Evolutionary conservation across 2,888 invertebrate genomes (phyloP).

Genomic region (Agapostemon virescens): DNA sequence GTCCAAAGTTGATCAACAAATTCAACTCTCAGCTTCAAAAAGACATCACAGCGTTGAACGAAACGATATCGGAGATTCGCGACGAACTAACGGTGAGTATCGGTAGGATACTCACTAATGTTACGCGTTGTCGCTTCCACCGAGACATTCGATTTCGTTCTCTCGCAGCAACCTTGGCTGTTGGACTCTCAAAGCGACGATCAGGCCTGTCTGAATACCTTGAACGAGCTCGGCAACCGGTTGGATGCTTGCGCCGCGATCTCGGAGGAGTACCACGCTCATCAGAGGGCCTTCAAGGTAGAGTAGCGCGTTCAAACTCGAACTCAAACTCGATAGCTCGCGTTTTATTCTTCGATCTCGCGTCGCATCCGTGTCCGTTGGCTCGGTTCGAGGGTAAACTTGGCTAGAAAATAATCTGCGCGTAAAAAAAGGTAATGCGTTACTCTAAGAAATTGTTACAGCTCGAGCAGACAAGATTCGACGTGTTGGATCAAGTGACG

Average conservation of each 20-base stretch:
- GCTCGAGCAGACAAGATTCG: conserved; percentile 92
- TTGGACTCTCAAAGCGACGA: conserved; percentile 88
- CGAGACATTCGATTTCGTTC: not conserved
- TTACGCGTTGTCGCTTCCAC: not conserved
- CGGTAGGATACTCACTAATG: too few species aligned
- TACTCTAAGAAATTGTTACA: too few species aligned
- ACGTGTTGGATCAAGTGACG: conserved; percentile 89
- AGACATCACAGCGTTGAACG: conserved; percentile 88
- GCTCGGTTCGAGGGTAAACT: too few species aligned
- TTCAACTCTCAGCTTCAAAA: conserved; percentile 89
- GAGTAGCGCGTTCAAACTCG: too few species aligned
- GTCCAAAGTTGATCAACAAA: conserved; percentile 85
- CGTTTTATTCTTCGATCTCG: too few species aligned
- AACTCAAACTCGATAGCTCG: too few species aligned
- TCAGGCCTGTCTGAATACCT: conserved; percentile 84
- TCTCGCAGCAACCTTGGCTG: conserved; percentile 87
- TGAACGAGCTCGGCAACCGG: conserved; percentile 85
- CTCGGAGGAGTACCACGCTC: conserved; percentile 88
- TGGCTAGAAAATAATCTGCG: not conserved
- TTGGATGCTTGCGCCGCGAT: conserved; percentile 85
- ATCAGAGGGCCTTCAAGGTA: conserved; percentile 93
- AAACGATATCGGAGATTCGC: conserved; percentile 87
- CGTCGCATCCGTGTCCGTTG: too few species aligned
- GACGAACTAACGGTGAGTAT: conserved; percentile 87
- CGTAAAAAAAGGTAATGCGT: too few species aligned